Evolutionary conservation across 2,797 vertebrate species (phyloP).

Genomic region (Melanotaenia nigrans): DNA sequence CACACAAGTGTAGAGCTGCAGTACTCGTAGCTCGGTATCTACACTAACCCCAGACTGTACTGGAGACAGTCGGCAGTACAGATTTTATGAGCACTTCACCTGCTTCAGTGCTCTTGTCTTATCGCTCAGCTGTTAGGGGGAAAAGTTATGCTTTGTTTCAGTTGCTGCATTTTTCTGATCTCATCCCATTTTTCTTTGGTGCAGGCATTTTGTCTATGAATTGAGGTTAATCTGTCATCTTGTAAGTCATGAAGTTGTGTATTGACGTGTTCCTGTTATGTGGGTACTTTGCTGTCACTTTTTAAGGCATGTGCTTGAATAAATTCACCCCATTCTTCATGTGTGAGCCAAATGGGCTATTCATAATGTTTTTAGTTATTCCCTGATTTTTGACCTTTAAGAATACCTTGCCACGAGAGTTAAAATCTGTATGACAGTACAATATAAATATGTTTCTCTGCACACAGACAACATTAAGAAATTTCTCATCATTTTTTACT

Average conservation of each 20-base stretch:
- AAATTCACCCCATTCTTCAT: background rate
- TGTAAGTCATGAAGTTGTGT: slow-evolving; percentile 14
- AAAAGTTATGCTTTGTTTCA: slow-evolving; percentile 69
- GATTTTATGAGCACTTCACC: slow-evolving; percentile 81
- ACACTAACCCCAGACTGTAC: slow-evolving; percentile 79
- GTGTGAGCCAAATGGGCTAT: slow-evolving; percentile 3
- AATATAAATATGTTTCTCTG: background rate
- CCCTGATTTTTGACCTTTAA: slow-evolving; percentile 10
- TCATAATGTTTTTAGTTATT: slow-evolving; percentile 18
- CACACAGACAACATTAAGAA: background rate
- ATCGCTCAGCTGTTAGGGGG: slow-evolving; percentile 67
- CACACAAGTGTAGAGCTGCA: slow-evolving; percentile 59
- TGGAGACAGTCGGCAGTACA: slow-evolving; percentile 81
- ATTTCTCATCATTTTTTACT: background rate
- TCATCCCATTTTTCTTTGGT: slow-evolving; percentile 52
- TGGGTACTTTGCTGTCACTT: background rate
- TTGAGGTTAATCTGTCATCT: slow-evolving; percentile 51
- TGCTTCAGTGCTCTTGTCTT: slow-evolving; percentile 72
- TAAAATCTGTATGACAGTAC: slow-evolving; percentile 1
- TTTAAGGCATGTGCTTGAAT: slow-evolving; percentile 6
- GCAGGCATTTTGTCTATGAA: slow-evolving; percentile 49
- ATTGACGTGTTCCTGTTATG: slow-evolving; percentile 22
- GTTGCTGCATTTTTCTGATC: slow-evolving; percentile 54
- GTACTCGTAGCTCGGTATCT: slow-evolving; percentile 72
- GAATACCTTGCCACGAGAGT: background rate